Conservation (phyloP, 2,888 invertebrate species). For the Campoletis raptor region DNA sequence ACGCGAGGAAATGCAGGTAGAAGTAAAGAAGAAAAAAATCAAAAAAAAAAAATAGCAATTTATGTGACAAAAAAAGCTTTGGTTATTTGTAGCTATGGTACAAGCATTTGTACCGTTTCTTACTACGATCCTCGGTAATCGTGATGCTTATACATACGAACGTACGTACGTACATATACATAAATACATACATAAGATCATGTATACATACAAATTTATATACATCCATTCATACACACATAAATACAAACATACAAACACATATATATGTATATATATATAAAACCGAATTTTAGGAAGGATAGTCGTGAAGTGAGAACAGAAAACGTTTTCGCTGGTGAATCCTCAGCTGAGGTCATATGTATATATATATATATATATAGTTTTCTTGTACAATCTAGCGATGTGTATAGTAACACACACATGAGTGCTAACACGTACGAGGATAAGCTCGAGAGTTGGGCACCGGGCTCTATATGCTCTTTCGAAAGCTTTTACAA, state of each 20-base stretch:
- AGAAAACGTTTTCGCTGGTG: slow-evolving; percentile 29
- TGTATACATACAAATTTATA: too few relatives aligned
- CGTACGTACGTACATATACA: slow-evolving; percentile 3
- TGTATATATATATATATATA: background rate
- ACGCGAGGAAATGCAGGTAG: background rate
- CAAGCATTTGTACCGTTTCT: slow-evolving; percentile 27
- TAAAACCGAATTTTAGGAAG: background rate
- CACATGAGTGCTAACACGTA: slow-evolving; percentile 45
- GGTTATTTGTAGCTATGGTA: slow-evolving; percentile 7
- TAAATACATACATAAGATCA: background rate
- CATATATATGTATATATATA: background rate
- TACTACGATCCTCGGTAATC: slow-evolving; percentile 19
- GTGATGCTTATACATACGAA: background rate
- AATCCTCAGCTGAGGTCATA: background rate
- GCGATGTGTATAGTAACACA: background rate
- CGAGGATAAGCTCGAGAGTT: slow-evolving; percentile 59
- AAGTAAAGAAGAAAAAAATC: background rate
- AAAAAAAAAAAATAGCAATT: background rate
- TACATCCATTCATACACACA: too few relatives aligned
- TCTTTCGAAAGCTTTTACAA: slow-evolving; percentile 9
- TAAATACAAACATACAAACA: slow-evolving; percentile 4
- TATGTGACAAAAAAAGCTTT: slow-evolving; percentile 28
- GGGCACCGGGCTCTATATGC: slow-evolving; percentile 6
- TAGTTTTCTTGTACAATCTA: slow-evolving; percentile 15
- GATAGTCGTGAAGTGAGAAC: slow-evolving; percentile 44